Conservation (phyloP, 1,140 invertebrate genomes). For the Periplaneta americana region DNA sequence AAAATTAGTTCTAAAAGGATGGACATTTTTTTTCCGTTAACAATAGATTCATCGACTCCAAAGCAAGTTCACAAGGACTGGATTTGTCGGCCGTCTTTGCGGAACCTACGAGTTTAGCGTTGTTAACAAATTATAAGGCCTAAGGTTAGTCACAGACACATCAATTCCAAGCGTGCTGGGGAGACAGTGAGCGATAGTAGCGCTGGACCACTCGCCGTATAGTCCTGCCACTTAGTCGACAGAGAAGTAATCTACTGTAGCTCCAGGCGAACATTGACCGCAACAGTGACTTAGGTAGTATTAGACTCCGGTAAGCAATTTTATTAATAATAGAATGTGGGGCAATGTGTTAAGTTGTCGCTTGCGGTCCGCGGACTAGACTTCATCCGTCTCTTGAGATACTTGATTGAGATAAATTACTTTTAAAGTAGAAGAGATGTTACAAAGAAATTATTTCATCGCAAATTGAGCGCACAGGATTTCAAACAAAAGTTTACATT, state of each 20-base stretch:
- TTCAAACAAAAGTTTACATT: too few species aligned
- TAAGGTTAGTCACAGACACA: background rate
- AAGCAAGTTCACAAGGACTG: too few species aligned
- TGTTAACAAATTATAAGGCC: background rate
- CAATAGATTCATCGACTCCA: too few species aligned
- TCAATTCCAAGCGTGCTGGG: background rate
- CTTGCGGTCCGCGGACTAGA: background rate
- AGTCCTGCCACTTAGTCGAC: background rate
- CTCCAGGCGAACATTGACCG: background rate
- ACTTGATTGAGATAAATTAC: background rate
- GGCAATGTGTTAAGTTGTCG: background rate
- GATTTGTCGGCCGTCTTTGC: too few species aligned
- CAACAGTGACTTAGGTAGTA: background rate
- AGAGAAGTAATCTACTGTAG: too few species aligned
- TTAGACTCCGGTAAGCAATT: background rate
- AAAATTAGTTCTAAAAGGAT: too few species aligned
- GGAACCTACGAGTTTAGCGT: too few species aligned
- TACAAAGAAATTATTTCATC: background rate
- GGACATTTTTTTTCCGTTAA: too few species aligned
- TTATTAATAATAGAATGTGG: background rate
- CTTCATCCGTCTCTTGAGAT: too few species aligned
- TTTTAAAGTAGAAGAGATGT: background rate
- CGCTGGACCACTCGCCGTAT: background rate
- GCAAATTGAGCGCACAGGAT: background rate
- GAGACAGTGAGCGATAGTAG: background rate